These are phyloP conservation scores for Protodeltote pygarga DNA, from an alignment of 2,888 invertebrate species.

Conservation along the genomic window DNA sequence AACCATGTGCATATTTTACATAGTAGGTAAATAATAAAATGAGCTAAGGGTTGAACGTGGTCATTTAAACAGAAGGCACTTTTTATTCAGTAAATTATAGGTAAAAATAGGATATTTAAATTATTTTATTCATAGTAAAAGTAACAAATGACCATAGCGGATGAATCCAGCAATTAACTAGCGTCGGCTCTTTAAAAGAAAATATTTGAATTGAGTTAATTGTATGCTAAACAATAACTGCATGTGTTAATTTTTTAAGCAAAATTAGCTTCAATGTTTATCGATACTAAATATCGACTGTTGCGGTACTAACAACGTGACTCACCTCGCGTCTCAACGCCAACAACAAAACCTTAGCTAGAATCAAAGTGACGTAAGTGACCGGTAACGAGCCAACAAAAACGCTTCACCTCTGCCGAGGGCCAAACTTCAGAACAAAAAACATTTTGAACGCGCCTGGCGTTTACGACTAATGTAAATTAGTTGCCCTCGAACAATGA, in stretches of 20 bases:
- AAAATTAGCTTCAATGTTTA: conserved; percentile 46
- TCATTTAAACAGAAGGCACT: too few relatives aligned
- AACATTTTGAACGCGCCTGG: conserved; percentile 67
- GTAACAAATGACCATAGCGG: too few relatives aligned
- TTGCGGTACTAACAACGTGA: conserved; percentile 74
- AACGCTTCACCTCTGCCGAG: conserved; percentile 68
- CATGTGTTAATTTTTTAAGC: neutral
- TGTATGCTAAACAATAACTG: neutral
- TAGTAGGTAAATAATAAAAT: too few relatives aligned
- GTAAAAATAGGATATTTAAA: too few relatives aligned
- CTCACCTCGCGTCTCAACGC: conserved; percentile 84
- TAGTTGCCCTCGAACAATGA: conserved; percentile 77
- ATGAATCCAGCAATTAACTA: too few relatives aligned
- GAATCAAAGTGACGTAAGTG: conserved; percentile 77
- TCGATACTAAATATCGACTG: conserved; percentile 75
- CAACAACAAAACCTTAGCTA: conserved; percentile 79
- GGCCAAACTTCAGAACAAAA: conserved; percentile 72
- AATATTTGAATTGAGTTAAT: neutral
- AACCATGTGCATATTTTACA: too few relatives aligned
- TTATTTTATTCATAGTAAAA: too few relatives aligned
- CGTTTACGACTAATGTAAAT: conserved; percentile 71
- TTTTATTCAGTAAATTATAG: too few relatives aligned
- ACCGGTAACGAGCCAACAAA: conserved; percentile 70
- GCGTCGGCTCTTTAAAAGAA: neutral
- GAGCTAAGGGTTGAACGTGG: too few relatives aligned